Evolutionary conservation across 2,888 invertebrate genomes (phyloP).

Genomic region (Villa cingulata): DNA sequence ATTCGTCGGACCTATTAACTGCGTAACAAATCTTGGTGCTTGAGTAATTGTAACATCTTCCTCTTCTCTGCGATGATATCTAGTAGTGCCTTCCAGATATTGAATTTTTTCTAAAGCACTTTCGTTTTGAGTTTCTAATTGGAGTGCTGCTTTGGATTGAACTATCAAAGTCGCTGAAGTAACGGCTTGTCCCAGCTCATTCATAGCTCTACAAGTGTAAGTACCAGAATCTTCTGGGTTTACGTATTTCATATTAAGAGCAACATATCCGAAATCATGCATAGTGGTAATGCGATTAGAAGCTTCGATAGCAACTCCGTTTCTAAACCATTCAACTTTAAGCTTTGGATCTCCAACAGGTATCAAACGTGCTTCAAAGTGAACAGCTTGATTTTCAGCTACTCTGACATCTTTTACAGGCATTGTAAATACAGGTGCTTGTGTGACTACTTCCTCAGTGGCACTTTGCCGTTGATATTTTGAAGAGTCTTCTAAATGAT

Average conservation of each 20-base stretch:
- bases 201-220: slow-evolving; percentile 85
- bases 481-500: slow-evolving; percentile 67
- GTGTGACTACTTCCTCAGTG: slow-evolving; percentile 66
- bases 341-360: slow-evolving; percentile 88
- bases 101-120: slow-evolving; percentile 75
- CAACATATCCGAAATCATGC: slow-evolving; percentile 97
- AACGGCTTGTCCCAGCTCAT: slow-evolving; percentile 88
- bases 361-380: slow-evolving; percentile 86
- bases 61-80: slow-evolving; percentile 66
- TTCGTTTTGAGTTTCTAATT: slow-evolving; percentile 81
- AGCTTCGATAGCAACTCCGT: slow-evolving; percentile 81
- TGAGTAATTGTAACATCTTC: slow-evolving; percentile 67
- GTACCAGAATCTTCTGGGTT: slow-evolving; percentile 94
- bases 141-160: slow-evolving; percentile 72
- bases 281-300: slow-evolving; percentile 87
- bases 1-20: slow-evolving; percentile 72
- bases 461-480: slow-evolving; percentile 58
- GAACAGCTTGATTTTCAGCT: slow-evolving; percentile 82
- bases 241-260: slow-evolving; percentile 85
- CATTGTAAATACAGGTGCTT: slow-evolving; percentile 85
- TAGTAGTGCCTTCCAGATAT: slow-evolving; percentile 68
- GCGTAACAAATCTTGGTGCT: slow-evolving; percentile 73
- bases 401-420: slow-evolving; percentile 76
- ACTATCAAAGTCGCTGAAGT: slow-evolving; percentile 85
- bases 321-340: slow-evolving; percentile 86